A percentile compares a stretch with the other conserved stretches of the same genome.
These are phyloP conservation scores for Dorcus parallelipipedus DNA, from an alignment of 2,888 invertebrate genomes.

Conservation along the genomic window DNA sequence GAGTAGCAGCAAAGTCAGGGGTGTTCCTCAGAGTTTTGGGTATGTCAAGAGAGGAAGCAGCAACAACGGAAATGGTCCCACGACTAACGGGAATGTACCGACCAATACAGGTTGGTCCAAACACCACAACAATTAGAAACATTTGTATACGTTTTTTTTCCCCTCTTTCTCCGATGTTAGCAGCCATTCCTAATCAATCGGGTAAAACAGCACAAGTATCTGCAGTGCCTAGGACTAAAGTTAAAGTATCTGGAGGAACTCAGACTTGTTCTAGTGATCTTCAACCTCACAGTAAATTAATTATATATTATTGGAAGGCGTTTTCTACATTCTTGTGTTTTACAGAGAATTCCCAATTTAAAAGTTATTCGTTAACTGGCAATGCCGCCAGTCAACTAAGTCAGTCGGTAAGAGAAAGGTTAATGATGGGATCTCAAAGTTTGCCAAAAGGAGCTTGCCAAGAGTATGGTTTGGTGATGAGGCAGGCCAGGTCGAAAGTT, in stretches of 20 bases:
- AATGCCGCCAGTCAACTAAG: conserved; percentile 83
- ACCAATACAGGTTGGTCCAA: conserved; percentile 19
- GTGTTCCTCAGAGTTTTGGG: conserved; percentile 80
- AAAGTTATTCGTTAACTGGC: conserved; percentile 81
- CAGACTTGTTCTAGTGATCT: conserved; percentile 81
- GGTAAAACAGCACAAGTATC: conserved; percentile 75
- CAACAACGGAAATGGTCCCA: conserved; percentile 49
- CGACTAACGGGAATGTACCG: conserved; percentile 45
- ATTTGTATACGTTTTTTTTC: conserved; percentile 2
- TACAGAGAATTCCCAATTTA: conserved; percentile 68
- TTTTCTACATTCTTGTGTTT: not conserved
- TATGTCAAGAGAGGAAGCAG: conserved; percentile 69
- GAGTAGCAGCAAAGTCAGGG: conserved; percentile 61
- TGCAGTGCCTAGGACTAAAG: conserved; percentile 80
- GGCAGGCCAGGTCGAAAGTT: conserved; percentile 46
- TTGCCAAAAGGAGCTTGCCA: conserved; percentile 64
- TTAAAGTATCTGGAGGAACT: conserved; percentile 87
- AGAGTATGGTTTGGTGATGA: conserved; percentile 46
- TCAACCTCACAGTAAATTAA: conserved; percentile 58
- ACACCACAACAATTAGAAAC: not conserved
- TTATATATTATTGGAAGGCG: not conserved
- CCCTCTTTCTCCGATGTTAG: conserved; percentile 6
- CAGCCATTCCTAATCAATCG: conserved; percentile 39
- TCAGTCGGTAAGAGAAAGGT: conserved; percentile 78
- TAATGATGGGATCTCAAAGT: conserved; percentile 82